Conservation (phyloP, 2,797 vertebrate species). For the Nyctalus aviator region DNA sequence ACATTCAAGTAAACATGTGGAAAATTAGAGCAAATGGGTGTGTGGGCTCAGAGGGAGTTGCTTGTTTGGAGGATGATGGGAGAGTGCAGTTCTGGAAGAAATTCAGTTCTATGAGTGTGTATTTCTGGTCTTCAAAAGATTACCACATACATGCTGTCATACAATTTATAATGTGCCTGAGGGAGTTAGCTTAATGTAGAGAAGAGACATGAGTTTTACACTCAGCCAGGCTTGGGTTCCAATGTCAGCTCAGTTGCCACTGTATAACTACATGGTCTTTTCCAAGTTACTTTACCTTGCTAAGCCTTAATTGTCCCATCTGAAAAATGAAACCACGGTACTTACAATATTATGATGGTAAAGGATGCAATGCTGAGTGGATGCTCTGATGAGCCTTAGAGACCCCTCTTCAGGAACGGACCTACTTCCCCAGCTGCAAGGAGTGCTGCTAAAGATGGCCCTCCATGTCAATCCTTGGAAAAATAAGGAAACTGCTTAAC, state of each 20-base stretch:
- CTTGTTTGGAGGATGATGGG: constrained; percentile 65
- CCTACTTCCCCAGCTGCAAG: background rate
- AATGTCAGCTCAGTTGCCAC: background rate
- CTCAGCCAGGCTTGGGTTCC: background rate
- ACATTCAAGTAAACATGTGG: constrained; percentile 75
- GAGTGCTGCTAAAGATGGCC: background rate
- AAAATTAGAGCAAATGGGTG: constrained; percentile 75
- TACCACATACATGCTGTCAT: constrained; percentile 76
- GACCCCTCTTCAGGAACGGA: background rate
- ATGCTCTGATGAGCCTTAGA: background rate
- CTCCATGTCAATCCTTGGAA: background rate
- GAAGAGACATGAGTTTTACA: constrained; percentile 43
- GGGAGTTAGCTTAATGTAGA: background rate
- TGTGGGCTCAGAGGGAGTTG: constrained; percentile 68
- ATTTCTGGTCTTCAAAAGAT: constrained; percentile 77
- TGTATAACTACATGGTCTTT: background rate
- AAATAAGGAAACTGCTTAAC: background rate
- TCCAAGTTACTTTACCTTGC: background rate
- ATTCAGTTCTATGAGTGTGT: constrained; percentile 71
- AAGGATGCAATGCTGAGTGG: background rate
- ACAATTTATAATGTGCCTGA: constrained; percentile 69
- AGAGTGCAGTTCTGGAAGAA: constrained; percentile 67
- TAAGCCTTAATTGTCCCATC: background rate
- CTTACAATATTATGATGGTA: background rate
- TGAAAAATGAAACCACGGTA: background rate